Evolutionary conservation across 1,140 invertebrate genomes (phyloP).

Genomic region (Plutomurus gul): DNA sequence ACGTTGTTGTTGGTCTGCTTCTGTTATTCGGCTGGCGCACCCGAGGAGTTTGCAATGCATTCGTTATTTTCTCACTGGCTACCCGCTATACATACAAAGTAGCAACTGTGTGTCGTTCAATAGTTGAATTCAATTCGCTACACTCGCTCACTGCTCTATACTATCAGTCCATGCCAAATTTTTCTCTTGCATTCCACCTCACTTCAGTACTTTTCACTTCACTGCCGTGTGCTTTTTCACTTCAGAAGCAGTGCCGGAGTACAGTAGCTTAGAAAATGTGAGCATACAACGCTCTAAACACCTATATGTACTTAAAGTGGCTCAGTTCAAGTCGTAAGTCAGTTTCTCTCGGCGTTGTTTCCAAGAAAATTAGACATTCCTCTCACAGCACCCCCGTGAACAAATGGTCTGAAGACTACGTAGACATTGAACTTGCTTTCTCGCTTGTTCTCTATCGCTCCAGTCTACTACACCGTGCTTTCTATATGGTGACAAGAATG

Average conservation of each 20-base stretch:
- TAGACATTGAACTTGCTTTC: conserved; percentile 5
- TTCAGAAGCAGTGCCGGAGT: neutral
- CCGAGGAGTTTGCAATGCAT: neutral
- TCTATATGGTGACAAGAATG: neutral
- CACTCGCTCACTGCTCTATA: neutral
- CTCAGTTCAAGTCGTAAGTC: neutral
- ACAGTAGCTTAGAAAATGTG: too few species aligned
- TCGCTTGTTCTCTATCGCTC: neutral
- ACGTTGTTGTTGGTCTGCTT: neutral
- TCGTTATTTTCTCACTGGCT: neutral
- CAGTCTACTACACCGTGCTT: neutral
- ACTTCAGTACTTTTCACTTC: neutral
- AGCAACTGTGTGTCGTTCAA: neutral
- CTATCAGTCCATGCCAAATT: neutral
- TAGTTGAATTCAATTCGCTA: neutral
- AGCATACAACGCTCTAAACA: too few species aligned
- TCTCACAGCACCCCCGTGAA: neutral
- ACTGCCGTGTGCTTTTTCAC: neutral
- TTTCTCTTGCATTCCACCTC: too few species aligned
- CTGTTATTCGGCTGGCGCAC: neutral
- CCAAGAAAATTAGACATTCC: conserved; percentile 14
- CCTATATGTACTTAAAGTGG: too few species aligned
- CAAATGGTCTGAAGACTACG: neutral
- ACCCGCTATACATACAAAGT: conserved; percentile 9
- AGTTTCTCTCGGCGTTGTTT: conserved; percentile 3